A percentile compares a stretch with the other conserved stretches of the same genome.
Conservation (phyloP, 2,113 vertebrate species). For the Sitta europaea region DNA sequence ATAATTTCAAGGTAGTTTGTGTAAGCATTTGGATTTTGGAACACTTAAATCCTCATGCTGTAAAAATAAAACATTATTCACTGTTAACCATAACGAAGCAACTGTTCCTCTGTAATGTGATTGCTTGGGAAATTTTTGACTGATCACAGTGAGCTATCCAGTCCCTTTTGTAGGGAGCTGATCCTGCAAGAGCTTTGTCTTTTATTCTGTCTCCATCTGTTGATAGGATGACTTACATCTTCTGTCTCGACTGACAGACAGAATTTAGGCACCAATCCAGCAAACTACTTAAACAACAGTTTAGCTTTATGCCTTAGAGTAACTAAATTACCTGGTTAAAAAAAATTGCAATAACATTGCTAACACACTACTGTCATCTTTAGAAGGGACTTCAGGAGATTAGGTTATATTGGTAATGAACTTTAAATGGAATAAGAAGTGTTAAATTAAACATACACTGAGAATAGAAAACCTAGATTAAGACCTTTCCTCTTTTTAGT, state of each 20-base stretch:
- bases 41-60: not conserved
- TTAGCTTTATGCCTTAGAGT: slow-evolving; percentile 1
- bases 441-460: not conserved
- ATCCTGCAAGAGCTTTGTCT: slow-evolving; percentile 14
- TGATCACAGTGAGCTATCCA: not conserved
- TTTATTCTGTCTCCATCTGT: slow-evolving; percentile 49
- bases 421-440: not conserved
- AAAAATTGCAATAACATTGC: not conserved
- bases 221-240: slow-evolving; percentile 30
- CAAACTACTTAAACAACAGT: slow-evolving; percentile 19
- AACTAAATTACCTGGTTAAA: slow-evolving; percentile 8
- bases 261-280: slow-evolving; percentile 32
- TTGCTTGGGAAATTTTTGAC: slow-evolving; percentile 32
- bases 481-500: not conserved
- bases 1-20: not conserved
- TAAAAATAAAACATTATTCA: not conserved
- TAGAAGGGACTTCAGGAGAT: not conserved
- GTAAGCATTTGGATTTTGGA: not conserved
- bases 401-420: not conserved
- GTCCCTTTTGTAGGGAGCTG: not conserved
- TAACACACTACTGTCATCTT: not conserved
- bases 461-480: not conserved
- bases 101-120: not conserved
- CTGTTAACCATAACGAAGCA: not conserved
- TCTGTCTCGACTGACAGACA: slow-evolving; percentile 43